Conservation (phyloP, 2,888 invertebrate species). For the Lordiphosa fenestrarum region DNA sequence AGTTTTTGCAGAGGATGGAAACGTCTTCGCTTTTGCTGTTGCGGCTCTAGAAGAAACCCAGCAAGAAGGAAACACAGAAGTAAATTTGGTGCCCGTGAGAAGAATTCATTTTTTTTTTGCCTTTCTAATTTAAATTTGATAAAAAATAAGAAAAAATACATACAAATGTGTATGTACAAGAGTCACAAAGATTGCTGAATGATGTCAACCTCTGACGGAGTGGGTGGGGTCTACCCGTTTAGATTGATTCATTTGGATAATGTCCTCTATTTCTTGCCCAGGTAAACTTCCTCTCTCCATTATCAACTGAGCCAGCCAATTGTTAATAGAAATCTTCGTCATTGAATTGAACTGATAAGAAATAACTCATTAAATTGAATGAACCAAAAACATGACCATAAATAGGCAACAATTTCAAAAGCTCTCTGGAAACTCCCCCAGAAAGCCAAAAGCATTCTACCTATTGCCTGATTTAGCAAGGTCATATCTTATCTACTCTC, state of each 20-base stretch:
- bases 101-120: conserved; percentile 8
- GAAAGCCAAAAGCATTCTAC: conserved; percentile 13
- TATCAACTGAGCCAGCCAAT: conserved; percentile 22
- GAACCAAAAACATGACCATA: conserved; percentile 60
- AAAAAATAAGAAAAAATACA: background rate
- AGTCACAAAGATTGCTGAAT: conserved; percentile 3
- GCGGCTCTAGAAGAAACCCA: conserved; percentile 49
- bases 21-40: conserved; percentile 79
- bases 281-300: conserved; percentile 19
- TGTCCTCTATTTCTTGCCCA: background rate
- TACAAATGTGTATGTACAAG: too few relatives aligned
- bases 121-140: background rate
- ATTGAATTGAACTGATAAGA: conserved; percentile 43
- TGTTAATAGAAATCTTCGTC: conserved; percentile 30
- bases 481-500: conserved; percentile 48
- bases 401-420: conserved; percentile 50
- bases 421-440: conserved; percentile 22
- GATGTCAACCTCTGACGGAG: too few relatives aligned
- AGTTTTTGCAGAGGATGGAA: conserved; percentile 80
- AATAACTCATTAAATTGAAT: conserved; percentile 20
- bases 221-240: background rate
- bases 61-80: conserved; percentile 2
- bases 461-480: conserved; percentile 31
- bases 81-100: conserved; percentile 25
- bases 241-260: conserved; percentile 6